Evolutionary conservation across 2,113 vertebrate genomes (phyloP).

Genomic region (Oxyura jamaicensis): DNA sequence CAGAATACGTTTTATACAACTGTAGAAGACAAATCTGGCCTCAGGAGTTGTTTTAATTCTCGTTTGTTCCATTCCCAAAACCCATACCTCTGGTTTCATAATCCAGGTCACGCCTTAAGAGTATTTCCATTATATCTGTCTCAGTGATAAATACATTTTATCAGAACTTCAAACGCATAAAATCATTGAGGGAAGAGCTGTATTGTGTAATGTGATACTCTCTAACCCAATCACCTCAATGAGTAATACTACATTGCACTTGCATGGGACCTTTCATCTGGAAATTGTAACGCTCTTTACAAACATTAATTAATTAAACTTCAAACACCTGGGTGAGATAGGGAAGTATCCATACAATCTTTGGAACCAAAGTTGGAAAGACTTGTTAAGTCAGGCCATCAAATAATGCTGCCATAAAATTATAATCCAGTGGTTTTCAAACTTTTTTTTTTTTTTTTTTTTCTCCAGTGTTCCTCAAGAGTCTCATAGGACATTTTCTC

Average conservation of each 20-base stretch:
- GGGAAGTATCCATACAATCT: constrained; percentile 65
- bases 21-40: constrained; percentile 70
- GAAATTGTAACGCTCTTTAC: constrained; percentile 69
- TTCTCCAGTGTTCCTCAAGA: neutral
- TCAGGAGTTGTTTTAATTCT: constrained; percentile 74
- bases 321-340: constrained; percentile 69
- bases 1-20: constrained; percentile 59
- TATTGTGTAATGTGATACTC: constrained; percentile 77
- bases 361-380: constrained; percentile 70
- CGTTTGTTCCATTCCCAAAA: constrained; percentile 73
- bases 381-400: constrained; percentile 67
- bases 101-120: constrained; percentile 71
- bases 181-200: constrained; percentile 72
- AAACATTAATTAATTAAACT: constrained; percentile 77
- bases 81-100: constrained; percentile 70
- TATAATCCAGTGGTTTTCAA: constrained; percentile 61
- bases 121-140: constrained; percentile 70
- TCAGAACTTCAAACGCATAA: constrained; percentile 72
- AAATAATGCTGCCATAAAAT: constrained; percentile 59
- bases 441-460: neutral
- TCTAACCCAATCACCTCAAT: constrained; percentile 68
- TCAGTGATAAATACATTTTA: constrained; percentile 72
- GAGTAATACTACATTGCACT: constrained; percentile 71
- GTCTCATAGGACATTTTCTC: neutral
- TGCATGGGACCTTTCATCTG: constrained; percentile 74